Base-by-base conservation (phyloP, 2,888 invertebrate species). In the Hydraecia micacea region DNA sequence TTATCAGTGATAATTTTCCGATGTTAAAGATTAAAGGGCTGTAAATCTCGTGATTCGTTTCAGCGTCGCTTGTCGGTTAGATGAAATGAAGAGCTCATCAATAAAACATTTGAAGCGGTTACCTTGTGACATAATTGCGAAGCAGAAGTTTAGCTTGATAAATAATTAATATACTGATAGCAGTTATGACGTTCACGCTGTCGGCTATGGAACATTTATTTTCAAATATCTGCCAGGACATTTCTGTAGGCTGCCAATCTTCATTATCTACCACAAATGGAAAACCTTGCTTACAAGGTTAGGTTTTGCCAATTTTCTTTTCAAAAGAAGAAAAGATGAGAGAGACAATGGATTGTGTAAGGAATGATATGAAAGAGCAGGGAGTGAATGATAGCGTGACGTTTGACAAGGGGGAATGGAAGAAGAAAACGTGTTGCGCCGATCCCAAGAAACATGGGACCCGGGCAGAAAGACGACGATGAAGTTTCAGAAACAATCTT, bases 21-120 rank as follows among this genome's bases (percentile, higher is more conserved):
- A 62, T 69, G 39, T 77, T 77, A 67, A 52, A 70, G 73, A 80
- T 79, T 77, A 69, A 75, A 83, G 65, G 67, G 55, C 21, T 46
- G 18, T 5, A 28, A 52, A 1, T 81, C 36, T 55, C 25, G 28
- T 42, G 46, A 60, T 68, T 71, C 42, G 42, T 73, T 75, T 49
- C 66, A 77, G 63, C 36, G 36, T 49, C 55, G 25, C 21, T 66
- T 71, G 46, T 68, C 18, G 63, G 49, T 63, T 73, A 60, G 70
- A 79, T 75, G 49, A 85, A 73, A 77, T 66, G 75, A 36, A 77
- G 55, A 6, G 58, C 66, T 84, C 82, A 82, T 82, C 65, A 82
- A 87, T 80, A 82, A 87, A 82, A 81, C 84, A 87, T 84, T 84
- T 67, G 39, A 65, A 69, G 73, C 46, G 60, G 73, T 72, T 52